Base-by-base conservation (phyloP, 2,797 vertebrate species). In the Alca torda region DNA sequence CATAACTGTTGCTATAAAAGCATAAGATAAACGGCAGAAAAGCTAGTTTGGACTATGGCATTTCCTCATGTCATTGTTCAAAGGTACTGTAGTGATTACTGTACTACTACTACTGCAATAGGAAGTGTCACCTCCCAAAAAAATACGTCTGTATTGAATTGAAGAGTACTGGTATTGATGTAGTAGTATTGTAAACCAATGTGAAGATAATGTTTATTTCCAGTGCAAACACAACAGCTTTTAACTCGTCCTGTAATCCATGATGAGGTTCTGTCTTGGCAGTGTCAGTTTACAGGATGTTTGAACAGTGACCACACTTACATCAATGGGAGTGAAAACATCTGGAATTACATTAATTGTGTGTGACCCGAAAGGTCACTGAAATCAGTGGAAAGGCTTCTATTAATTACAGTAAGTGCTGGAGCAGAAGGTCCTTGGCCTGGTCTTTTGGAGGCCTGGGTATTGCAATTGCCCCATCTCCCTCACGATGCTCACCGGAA, bases 91-190 rank as follows among this genome's bases (percentile, higher is more conserved):
- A 64, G 59, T 30, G 48, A 41, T 64, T 63, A 19, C 8, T 45
- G 39, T 24, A 12, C 50, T 74, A 6, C 30, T 90, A 48, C 46
- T 48, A 23, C 46, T 48, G 31, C 39, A 11, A 37, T 65, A 41
- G n/a, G 33, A 86, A 65, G 48, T 37, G 93, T 92, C 12, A 17
- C 6, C 31, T 57, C 30, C 24, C n/a, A 23, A 11, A 61, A 65
- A 50, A 35, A 20, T 1, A 10, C 1, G 1, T 13, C 24, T 30
- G 3, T 37, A 23, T 57, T 2, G 12, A 33, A 45, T 3, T 87
- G 33, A 72, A 61, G 13, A 11, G 61, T 37, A 12, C 41, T 56
- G 39, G 7, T 78, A 56, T 37, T 37, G 70, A 51, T 84, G 53
- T 63, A 13, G 3, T 31, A 67, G 54, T n/a, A 11, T 9, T 78